Evolutionary conservation across 1,140 invertebrate genomes (phyloP), one percentile per base, ranked within the genome.

Genomic region (Aphaenogaster rudis): DNA sequence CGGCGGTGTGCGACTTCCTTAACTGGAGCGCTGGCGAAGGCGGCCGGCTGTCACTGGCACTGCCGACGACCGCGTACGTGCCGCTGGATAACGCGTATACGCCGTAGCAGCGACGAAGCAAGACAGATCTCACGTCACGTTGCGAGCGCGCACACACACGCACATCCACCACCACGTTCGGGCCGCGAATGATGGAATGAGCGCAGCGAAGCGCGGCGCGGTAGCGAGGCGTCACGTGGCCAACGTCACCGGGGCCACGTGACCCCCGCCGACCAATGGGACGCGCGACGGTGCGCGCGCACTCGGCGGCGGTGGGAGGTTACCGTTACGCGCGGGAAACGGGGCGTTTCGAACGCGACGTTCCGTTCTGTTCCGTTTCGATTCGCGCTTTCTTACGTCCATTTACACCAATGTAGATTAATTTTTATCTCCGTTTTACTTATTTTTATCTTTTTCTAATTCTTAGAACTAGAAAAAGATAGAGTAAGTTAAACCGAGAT

Each of bases 111-210:
- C 9, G 28, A 13, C 17, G 17, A 3, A 71, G 39, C 42, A 17
- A 39, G 28, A 39, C 4, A 28, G 28, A 39, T 42, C 3, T 48
- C 28, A 13, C 17, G 67, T 36, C 28, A 67, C 64, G 39, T 74
- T 13, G 2, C 17, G 17, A n/a, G 17, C 17, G 42, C 42, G 9
- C 77, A 1, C 42, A 36, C 45, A 28, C 9, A 63, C 36, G 13
- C 2, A 0, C 13, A 0, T 9, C 36, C 8, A 52, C 13, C 59
- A 1, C 45, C 11, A 39, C 77, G 33, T 67, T 39, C 61, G 45
- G 21, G 45, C 0, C 69, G 69, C 80, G 69, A 77, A 77, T 77
- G 54, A 77, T 13, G 54, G 72, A 57, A 39, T 36, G 33, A 84
- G n/a, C 80, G 54, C 57, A 28, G 28, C 11, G 28, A 48, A 50